Evolutionary conservation across 2,888 invertebrate genomes (phyloP).

Genomic region (Marronus borbonicus): DNA sequence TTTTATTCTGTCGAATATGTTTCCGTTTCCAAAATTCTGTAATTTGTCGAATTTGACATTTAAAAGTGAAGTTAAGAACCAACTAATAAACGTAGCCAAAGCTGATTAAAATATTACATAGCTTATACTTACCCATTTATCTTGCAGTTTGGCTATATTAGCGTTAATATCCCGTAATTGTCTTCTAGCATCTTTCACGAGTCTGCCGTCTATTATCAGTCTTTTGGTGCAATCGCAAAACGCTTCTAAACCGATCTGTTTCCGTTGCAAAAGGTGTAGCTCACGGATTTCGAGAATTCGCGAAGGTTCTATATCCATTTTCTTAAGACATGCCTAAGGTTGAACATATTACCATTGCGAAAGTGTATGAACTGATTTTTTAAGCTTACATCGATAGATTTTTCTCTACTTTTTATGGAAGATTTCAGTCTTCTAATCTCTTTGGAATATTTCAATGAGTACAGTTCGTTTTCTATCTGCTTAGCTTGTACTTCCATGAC

Average conservation of each 20-base stretch:
- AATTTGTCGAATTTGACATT: too few species aligned
- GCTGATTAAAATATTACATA: too few species aligned
- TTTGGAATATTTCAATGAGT: constrained; percentile 13
- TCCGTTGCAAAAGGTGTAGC: constrained; percentile 36
- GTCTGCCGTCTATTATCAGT: background rate
- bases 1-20: too few species aligned
- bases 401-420: constrained; percentile 9
- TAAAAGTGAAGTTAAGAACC: too few species aligned
- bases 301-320: constrained; percentile 2
- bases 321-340: background rate
- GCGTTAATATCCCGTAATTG: constrained; percentile 24
- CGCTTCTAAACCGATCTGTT: constrained; percentile 42
- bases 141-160: constrained; percentile 21
- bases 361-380: background rate
- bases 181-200: constrained; percentile 14
- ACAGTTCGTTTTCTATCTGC: constrained; percentile 50
- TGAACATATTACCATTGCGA: too few species aligned
- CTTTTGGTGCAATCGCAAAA: constrained; percentile 36
- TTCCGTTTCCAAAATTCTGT: too few species aligned
- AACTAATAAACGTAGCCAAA: too few species aligned
- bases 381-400: constrained; percentile 38
- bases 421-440: constrained; percentile 27
- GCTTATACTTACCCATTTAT: constrained; percentile 40
- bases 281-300: constrained; percentile 1
- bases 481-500: constrained; percentile 42